Conservation (phyloP, 1,140 invertebrate species). For the Drosophila bocki region DNA sequence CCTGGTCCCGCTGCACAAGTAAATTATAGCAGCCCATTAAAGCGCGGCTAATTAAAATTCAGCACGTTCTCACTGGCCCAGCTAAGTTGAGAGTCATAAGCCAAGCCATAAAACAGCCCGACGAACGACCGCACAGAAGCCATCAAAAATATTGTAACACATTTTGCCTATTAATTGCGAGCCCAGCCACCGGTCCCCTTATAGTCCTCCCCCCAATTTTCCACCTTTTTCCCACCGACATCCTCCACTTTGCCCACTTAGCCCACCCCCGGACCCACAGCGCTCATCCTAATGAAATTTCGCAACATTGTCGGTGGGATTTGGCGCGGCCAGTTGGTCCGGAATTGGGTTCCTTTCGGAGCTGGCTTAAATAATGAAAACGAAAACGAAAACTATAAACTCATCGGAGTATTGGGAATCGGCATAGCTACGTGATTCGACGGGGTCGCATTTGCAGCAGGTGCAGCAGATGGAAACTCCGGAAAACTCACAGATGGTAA, state of each 20-base stretch:
- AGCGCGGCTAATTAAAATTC: conserved; percentile 73
- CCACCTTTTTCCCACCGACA: conserved; percentile 22
- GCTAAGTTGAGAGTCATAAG: conserved; percentile 57
- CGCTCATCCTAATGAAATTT: conserved; percentile 62
- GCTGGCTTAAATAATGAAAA: conserved; percentile 54
- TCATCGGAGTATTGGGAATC: conserved; percentile 69
- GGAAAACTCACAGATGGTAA: background rate
- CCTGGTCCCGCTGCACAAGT: conserved; percentile 29
- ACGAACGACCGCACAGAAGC: conserved; percentile 51
- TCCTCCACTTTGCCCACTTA: background rate
- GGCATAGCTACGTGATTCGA: conserved; percentile 47
- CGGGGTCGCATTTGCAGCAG: conserved; percentile 14
- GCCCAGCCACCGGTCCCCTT: conserved; percentile 8
- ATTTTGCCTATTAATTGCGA: conserved; percentile 78
- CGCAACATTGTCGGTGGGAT: conserved; percentile 59
- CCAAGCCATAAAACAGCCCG: conserved; percentile 73
- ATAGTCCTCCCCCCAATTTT: conserved; percentile 24
- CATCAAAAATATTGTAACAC: conserved; percentile 81
- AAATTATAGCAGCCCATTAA: conserved; percentile 67
- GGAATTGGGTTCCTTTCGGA: conserved; percentile 8
- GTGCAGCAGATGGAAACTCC: conserved; percentile 28
- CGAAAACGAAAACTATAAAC: conserved; percentile 67
- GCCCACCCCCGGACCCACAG: background rate
- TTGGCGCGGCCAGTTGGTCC: conserved; percentile 17
- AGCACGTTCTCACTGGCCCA: conserved; percentile 54